These are phyloP conservation scores for Hyperoplus immaculatus DNA, from an alignment of 2,797 vertebrate species.

Conservation along the genomic window DNA sequence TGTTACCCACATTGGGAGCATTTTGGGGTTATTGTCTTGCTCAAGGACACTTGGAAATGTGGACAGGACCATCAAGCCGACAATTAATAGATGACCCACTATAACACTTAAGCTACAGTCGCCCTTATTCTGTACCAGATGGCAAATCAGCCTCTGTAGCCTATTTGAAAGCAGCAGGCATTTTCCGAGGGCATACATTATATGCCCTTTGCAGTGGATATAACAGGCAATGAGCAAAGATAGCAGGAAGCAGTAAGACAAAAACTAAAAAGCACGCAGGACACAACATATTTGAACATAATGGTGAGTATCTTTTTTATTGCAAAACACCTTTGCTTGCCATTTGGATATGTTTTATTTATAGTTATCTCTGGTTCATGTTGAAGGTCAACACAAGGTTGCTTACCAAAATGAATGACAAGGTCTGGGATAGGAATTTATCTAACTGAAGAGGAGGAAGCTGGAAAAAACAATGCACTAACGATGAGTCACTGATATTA, in stretches of 20 bases:
- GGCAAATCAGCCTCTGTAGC: slow-evolving; percentile 7
- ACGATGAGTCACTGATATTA: neutral
- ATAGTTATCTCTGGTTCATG: neutral
- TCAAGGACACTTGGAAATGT: slow-evolving; percentile 5
- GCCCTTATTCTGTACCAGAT: neutral
- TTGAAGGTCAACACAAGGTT: neutral
- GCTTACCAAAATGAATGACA: neutral
- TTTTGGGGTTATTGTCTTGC: slow-evolving; percentile 11
- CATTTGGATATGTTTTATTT: neutral
- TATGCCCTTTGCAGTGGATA: neutral
- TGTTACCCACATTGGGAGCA: neutral
- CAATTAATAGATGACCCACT: slow-evolving; percentile 16
- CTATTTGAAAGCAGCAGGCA: slow-evolving; percentile 13
- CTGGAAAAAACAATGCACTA: neutral
- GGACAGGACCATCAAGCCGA: neutral
- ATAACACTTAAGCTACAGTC: neutral
- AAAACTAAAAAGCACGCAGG: neutral
- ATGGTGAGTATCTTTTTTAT: neutral
- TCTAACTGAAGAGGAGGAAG: neutral
- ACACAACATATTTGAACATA: neutral
- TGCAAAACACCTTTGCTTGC: neutral
- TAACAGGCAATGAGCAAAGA: neutral
- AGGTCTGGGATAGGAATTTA: neutral
- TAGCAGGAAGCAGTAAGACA: neutral
- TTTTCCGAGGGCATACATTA: neutral